phyloP scores from a whole-genome alignment of 2,113 vertebrate genomes.

The Platycercus adscitus region DNA sequence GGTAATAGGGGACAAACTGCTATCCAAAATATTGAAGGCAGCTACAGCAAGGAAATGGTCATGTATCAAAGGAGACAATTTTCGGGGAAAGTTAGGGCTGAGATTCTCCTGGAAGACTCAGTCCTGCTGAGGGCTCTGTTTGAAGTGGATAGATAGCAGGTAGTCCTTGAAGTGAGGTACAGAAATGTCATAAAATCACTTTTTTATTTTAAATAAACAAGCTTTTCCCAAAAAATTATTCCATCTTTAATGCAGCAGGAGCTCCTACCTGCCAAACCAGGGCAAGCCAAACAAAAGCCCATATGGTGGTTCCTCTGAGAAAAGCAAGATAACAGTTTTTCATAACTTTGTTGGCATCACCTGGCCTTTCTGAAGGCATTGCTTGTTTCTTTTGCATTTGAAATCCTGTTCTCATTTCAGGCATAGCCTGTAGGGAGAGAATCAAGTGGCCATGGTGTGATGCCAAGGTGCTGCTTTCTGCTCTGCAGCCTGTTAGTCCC shows the following conservation, averaged over 20 bases:
- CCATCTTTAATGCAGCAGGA: not conserved
- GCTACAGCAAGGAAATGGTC: not conserved
- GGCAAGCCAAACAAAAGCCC: not conserved
- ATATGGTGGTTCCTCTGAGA: rapidly evolving
- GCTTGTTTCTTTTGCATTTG: not conserved
- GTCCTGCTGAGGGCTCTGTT: not conserved
- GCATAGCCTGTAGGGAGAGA: not conserved
- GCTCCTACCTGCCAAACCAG: not conserved
- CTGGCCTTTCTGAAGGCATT: not conserved
- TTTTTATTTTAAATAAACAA: not conserved
- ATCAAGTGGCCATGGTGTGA: rapidly evolving
- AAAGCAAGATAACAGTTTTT: not conserved
- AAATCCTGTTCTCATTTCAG: not conserved
- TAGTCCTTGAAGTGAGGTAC: not conserved
- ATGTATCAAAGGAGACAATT: not conserved
- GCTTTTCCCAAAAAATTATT: not conserved
- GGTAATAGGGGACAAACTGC: not conserved
- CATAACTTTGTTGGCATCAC: not conserved
- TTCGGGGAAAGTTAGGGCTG: not conserved
- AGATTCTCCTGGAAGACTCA: not conserved
- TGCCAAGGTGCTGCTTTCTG: not conserved
- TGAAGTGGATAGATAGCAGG: not conserved
- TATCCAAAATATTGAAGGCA: not conserved
- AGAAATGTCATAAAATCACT: not conserved
- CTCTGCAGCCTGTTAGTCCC: not conserved